Conservation (phyloP, 2,113 vertebrate genomes). For the Sinocyclocheilus anophthalmus region DNA sequence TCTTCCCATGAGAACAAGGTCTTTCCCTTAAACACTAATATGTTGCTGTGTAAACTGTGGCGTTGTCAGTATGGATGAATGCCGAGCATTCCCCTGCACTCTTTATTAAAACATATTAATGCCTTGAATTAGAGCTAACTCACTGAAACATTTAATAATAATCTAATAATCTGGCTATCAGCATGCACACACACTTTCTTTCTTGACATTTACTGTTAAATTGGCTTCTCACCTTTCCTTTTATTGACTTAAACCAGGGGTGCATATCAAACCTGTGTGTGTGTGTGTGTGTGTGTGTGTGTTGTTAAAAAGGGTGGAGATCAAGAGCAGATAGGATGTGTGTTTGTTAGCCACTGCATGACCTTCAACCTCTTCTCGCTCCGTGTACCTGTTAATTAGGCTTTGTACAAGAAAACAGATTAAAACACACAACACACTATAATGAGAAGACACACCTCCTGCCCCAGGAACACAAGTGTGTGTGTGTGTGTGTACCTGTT, state of each 20-base stretch:
- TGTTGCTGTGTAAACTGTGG: slow-evolving; percentile 6
- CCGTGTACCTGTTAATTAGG: slow-evolving; percentile 7
- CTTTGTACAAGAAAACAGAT: slow-evolving; percentile 20
- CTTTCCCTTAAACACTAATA: slow-evolving; percentile 22
- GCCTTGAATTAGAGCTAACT: background rate
- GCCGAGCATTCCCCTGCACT: background rate
- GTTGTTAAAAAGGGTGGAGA: background rate
- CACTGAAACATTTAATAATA: slow-evolving; percentile 30
- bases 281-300: background rate
- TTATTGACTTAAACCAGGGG: background rate
- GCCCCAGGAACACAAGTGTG: background rate
- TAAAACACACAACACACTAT: slow-evolving; percentile 13
- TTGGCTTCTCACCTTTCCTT: background rate
- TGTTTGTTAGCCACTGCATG: background rate
- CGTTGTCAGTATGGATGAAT: slow-evolving; percentile 7
- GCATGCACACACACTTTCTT: background rate
- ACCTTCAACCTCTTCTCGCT: background rate
- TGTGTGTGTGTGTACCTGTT: background rate
- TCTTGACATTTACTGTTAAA: slow-evolving; percentile 4
- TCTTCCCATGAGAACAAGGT: slow-evolving; percentile 27
- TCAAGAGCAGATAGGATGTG: background rate
- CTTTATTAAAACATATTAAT: slow-evolving; percentile 24
- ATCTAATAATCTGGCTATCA: slow-evolving; percentile 13
- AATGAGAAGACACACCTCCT: slow-evolving; percentile 8
- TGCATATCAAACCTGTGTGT: background rate